phyloP scores from a whole-genome alignment of 2,113 vertebrate genomes.

The Neotoma lepida region DNA sequence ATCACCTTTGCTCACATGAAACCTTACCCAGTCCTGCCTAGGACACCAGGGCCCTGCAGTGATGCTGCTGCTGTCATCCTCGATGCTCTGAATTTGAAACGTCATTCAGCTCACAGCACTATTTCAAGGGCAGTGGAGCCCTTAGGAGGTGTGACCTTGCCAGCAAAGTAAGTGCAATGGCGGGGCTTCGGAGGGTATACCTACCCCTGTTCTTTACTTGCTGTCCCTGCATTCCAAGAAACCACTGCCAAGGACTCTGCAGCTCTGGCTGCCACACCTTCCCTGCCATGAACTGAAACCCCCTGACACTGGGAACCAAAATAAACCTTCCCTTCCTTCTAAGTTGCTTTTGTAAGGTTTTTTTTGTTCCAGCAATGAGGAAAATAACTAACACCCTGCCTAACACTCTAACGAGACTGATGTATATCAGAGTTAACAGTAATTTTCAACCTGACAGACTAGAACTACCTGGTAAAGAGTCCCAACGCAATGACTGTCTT shows the following conservation, averaged over 20 bases:
- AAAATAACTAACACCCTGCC: neutral
- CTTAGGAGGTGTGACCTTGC: neutral
- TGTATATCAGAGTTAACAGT: neutral
- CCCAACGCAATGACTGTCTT: neutral
- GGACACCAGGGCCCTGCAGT: neutral
- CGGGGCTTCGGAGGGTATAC: neutral
- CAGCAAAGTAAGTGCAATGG: neutral
- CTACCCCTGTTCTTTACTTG: neutral
- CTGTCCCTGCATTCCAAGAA: neutral
- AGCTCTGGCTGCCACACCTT: neutral
- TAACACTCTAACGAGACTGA: too few relatives aligned
- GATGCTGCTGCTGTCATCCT: neutral
- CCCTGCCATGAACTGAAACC: neutral
- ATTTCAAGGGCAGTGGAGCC: neutral
- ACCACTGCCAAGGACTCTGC: neutral
- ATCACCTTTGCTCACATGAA: fast-evolving
- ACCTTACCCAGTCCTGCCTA: too few relatives aligned
- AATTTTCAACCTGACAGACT: neutral
- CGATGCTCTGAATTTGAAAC: neutral
- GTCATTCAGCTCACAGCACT: neutral
- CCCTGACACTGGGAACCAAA: neutral
- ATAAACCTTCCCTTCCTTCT: neutral
- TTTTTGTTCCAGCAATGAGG: neutral
- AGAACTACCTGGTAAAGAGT: neutral
- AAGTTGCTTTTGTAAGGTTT: neutral